Evolutionary conservation across 2,113 vertebrate species (phyloP).

Genomic region (Oplegnathus fasciatus): DNA sequence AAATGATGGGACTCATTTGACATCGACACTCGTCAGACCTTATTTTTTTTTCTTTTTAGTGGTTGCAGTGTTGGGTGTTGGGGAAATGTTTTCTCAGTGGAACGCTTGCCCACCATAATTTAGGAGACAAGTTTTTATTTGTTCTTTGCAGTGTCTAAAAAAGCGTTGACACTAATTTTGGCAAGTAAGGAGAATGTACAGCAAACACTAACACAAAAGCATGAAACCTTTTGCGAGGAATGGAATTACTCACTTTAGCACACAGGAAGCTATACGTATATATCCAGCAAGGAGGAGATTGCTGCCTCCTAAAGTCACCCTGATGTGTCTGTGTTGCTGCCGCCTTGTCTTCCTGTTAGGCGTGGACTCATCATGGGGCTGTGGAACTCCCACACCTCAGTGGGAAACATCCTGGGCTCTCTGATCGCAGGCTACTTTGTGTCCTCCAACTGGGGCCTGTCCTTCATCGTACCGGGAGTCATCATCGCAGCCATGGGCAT

Average conservation of each 20-base stretch:
- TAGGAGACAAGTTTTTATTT: not conserved
- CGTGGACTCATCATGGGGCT: constrained; percentile 96
- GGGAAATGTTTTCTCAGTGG: not conserved
- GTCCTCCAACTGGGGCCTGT: constrained; percentile 92
- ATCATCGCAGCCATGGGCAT: constrained; percentile 88
- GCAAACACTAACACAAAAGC: not conserved
- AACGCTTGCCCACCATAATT: not conserved
- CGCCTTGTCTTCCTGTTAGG: constrained; percentile 71
- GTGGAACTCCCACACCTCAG: constrained; percentile 98
- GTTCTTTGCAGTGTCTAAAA: not conserved
- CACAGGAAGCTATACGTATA: not conserved
- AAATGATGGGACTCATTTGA: too few species aligned
- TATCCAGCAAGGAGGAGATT: not conserved
- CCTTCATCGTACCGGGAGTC: constrained; percentile 92
- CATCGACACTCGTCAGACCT: too few species aligned
- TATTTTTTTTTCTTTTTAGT: too few species aligned
- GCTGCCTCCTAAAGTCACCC: not conserved
- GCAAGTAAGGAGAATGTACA: not conserved
- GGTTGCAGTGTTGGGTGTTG: too few species aligned
- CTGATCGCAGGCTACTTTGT: constrained; percentile 92
- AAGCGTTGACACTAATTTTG: not conserved
- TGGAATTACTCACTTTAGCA: not conserved
- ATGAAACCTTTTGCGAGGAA: not conserved
- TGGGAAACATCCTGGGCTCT: constrained; percentile 96
- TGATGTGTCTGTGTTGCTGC: not conserved